Evolutionary conservation across 1,140 invertebrate genomes (phyloP), one percentile per base, ranked within the genome.

Genomic region (Bombus cullumanus): DNA sequence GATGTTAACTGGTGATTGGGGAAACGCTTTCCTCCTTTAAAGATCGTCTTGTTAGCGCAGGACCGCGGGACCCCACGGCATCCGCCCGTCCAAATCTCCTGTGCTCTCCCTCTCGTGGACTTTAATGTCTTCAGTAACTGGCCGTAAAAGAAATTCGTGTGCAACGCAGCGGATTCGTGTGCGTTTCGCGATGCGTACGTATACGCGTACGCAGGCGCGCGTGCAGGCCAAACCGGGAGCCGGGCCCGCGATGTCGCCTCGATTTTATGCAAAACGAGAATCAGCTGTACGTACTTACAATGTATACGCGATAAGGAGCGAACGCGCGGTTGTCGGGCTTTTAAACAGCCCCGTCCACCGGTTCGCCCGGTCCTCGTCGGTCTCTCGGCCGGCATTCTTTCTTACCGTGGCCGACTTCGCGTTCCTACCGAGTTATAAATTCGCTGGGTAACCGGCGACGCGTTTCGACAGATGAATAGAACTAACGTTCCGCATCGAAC

Each of bases 1-100:
- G 92, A 93, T 93, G 93, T 93, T 93, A 93, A 93, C 91, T 89
- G 90, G 86, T 93, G 92, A 94, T 91, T 92, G 92, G 91, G 93
- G 92, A 93, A 93, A 93, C 91, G 91, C 89, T 93, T 93, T 93
- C 92, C 89, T 91, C 88, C 88, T 92, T 92, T 93, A 91, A 83
- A 91, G 89, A 92, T 92, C 90, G 88, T 92, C 91, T 93, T 93
- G 92, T 93, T 93, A 93, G 89, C 90, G 87, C 80, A 88, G 85
- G 85, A 74, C 69, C 59, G 85, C 78, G 43, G 81, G 81, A 81
- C 57, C 77, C 69, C 84, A 59, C 79, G 84, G 83, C 86, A 83
- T 75, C 87, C 88, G 89, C 81, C 89, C 81, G 90, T 91, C 89
- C 84, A 91, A 92, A 92, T 93, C 90, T 91, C 89, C 90, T 86